Percentiles rank a stretch among this genome's conserved stretches.
Evolutionary conservation across 2,113 vertebrate species (phyloP).

Genomic region (Brienomyrus longianalis): DNA sequence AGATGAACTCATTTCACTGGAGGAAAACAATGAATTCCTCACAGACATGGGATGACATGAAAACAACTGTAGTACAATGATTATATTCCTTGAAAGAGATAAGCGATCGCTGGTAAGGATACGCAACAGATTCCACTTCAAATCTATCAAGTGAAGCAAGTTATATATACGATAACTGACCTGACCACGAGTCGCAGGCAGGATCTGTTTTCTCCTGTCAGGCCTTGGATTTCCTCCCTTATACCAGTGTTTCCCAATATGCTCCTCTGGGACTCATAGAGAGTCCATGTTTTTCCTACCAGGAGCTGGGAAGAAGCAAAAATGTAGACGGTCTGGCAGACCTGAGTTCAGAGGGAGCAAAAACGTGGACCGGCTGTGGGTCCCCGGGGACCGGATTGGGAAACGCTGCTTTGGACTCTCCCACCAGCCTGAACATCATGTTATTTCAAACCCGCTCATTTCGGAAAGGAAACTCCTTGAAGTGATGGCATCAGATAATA

Average conservation of each 20-base stretch:
- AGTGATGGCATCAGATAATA: constrained; percentile 5
- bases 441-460: background rate
- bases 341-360: background rate
- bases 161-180: background rate
- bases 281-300: background rate
- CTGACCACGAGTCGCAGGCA: background rate
- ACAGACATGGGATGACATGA: background rate
- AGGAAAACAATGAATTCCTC: background rate
- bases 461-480: constrained; percentile 6
- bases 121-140: constrained; percentile 18
- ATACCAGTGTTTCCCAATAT: background rate
- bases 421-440: background rate
- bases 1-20: background rate
- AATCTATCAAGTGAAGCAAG: background rate
- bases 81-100: constrained; percentile 27
- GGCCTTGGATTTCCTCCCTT: background rate
- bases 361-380: background rate
- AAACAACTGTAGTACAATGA: background rate
- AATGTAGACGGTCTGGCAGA: background rate
- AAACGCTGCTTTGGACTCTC: background rate
- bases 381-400: background rate
- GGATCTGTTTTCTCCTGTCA: background rate
- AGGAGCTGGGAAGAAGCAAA: background rate
- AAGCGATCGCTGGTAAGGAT: constrained; percentile 13
- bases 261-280: background rate